Evolutionary conservation across 2,113 vertebrate species (phyloP), one percentile per base, ranked within the genome.

Genomic region (Eolophus roseicapilla): DNA sequence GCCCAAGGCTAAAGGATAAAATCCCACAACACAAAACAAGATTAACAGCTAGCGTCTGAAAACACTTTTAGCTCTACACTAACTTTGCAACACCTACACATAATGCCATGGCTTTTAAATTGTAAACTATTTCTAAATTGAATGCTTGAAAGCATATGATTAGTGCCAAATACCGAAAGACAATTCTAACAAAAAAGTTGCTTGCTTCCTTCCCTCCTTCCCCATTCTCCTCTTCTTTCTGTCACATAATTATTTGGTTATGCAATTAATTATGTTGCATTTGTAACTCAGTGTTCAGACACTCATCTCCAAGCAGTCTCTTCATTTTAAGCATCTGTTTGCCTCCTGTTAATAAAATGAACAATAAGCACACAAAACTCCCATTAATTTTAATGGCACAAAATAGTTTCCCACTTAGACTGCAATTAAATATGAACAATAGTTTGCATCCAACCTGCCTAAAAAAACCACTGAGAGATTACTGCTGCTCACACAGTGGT

Each of bases 221-320:
- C 17, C 13, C 41, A 35, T 49, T 46, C 53, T 73, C 17, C 13
- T 64, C 23, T 62, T 87, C 65, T 60, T 78, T 75, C 14, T 92
- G 43, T 57, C 52, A 73, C 55, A 37, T 33, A 62, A 85, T 63
- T 73, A 69, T 85, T 84, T 63, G 20, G 39, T 74, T 60, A 70
- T 14, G 12, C 44, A 78, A 76, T 77, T 75, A 68, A 79, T 74
- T 69, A 70, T 21, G 52, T 27, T 90, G 41, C 41, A 86, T 77
- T 83, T 86, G 77, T 88, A 94, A 87, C n/a, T 53, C 86, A 81
- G 63, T 73, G 60, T 76, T 94, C 74, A 90, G 53, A 79, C 71
- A 81, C 37, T 85, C 47, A n/a, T 92, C 50, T 87, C 82, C 57
- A 92, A 75, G 29, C 44, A 87, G 21, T 28, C n/a, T 82, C 37